Base-by-base conservation (phyloP, 2,113 vertebrate species). In the Corynorhinus townsendii region DNA sequence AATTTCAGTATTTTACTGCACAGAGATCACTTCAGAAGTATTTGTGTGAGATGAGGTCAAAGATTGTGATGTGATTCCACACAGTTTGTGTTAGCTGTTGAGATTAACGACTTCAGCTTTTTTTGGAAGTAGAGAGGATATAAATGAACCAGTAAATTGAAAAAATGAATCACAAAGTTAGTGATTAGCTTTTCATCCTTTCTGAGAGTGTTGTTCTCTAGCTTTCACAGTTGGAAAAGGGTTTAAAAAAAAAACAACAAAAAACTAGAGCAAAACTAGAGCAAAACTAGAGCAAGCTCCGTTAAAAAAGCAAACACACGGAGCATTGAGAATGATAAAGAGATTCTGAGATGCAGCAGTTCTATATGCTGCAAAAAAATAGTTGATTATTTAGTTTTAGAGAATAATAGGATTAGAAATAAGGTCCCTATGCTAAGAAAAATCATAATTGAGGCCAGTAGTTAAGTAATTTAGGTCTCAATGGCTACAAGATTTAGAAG, bases 321-420 rank as follows among this genome's bases (percentile, higher is more conserved):
- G 68, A 92, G 20, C 17, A 12, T 35, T 59, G 59, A 56, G 66
- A 38, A 28, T 95, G 81, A 15, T 47, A 28, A 72, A 49, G 38
- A 89, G 62, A 93, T 89, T 91, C 94, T 69, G 33, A 95, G 76
- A 85, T 38, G 66, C 14, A 86, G 28, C 33, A 84, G 15, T 93
- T 30, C 38, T 71, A 7, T 56, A 22, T 59, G 33, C 10, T 86
- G 24, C 91, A 14, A 76, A 47, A 89, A 85, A 71, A n/a, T 38
- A n/a, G 56, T 33, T 33, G 17, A n/a, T 83, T 86, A 47, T 95
- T 91, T 81, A 69, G 47, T 95, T 90, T 92, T 75, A 95, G 43
- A 93, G 62, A 87, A 43, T 45, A 38, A 81, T 91, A 91, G 82
- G 56, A 80, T 86, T 94, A 89, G 43, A 79, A 75, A 59, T 95